A percentile compares a stretch with the other conserved stretches of the same genome.
phyloP scores from a whole-genome alignment of 2,113 vertebrate species.

The Hemibagrus wyckioides region DNA sequence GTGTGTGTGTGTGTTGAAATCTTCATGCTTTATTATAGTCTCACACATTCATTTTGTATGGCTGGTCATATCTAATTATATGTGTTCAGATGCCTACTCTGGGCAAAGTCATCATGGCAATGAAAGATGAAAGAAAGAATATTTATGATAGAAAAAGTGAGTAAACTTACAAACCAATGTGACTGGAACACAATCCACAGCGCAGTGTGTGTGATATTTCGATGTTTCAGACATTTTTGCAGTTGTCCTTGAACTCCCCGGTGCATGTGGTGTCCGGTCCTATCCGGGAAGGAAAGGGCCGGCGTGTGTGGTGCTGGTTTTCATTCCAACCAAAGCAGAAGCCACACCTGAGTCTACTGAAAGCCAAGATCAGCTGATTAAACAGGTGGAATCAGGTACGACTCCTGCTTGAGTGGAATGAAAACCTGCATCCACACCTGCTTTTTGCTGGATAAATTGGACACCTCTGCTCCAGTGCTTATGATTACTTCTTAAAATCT shows the following conservation, averaged over 20 bases:
- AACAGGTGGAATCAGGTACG: too few species aligned
- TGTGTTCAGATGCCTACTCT: neutral
- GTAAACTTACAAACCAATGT: neutral
- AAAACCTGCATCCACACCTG: too few species aligned
- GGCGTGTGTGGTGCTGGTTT: too few species aligned
- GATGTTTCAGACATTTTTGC: neutral
- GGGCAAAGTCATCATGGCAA: neutral
- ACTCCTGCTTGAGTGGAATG: too few species aligned
- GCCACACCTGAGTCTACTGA: too few species aligned
- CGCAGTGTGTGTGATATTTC: neutral
- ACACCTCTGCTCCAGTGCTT: neutral
- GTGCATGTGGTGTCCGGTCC: neutral
- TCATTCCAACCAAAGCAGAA: too few species aligned
- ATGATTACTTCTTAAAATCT: neutral
- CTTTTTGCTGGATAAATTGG: too few species aligned
- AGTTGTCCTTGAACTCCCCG: neutral
- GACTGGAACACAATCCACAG: neutral
- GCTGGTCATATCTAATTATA: too few species aligned
- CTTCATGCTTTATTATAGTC: neutral
- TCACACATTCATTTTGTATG: neutral
- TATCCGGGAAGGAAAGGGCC: too few species aligned
- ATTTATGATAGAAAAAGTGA: neutral
- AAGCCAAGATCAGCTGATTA: too few species aligned
- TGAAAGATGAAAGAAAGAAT: neutral
- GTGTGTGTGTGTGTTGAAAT: neutral